Conservation (phyloP, 1,140 invertebrate species). For the Dufourea novaeangliae region DNA sequence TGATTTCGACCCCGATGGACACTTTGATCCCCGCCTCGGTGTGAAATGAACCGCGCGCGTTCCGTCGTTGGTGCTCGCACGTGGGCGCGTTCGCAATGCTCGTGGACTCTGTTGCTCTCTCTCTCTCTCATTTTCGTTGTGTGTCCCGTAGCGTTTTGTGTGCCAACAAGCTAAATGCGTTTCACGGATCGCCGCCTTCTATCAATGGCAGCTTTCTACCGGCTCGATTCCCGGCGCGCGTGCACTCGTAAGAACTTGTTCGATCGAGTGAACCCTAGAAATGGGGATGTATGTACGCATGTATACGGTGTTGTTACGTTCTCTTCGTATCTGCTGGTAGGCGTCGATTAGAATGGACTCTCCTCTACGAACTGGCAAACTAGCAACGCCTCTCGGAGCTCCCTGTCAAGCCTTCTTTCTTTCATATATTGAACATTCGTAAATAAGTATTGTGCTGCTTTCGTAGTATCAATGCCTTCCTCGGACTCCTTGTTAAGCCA, state of each 20-base stretch:
- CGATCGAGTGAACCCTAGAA: neutral
- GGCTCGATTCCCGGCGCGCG: constrained; percentile 37
- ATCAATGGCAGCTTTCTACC: constrained; percentile 71
- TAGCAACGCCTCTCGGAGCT: neutral
- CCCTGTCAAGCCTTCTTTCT: neutral
- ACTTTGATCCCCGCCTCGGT: constrained; percentile 9
- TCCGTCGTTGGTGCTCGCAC: constrained; percentile 13
- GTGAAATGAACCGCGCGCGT: constrained; percentile 28
- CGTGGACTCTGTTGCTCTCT: constrained; percentile 6
- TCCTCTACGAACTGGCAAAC: neutral
- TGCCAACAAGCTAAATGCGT: constrained; percentile 81
- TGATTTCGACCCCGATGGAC: neutral
- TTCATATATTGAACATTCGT: too few species aligned
- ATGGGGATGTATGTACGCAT: too few species aligned
- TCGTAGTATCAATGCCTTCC: too few species aligned
- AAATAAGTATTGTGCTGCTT: too few species aligned
- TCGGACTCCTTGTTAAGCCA: too few species aligned
- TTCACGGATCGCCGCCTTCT: constrained; percentile 80
- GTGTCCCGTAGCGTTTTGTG: constrained; percentile 77
- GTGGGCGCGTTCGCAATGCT: constrained; percentile 39
- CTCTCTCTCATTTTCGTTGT: neutral
- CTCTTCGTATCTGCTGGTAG: neutral
- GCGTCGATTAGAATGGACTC: neutral
- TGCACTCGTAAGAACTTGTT: constrained; percentile 57
- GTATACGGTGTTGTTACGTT: neutral